Conservation (phyloP, 2,113 vertebrate species). For the Gallinago paraguaiae region DNA sequence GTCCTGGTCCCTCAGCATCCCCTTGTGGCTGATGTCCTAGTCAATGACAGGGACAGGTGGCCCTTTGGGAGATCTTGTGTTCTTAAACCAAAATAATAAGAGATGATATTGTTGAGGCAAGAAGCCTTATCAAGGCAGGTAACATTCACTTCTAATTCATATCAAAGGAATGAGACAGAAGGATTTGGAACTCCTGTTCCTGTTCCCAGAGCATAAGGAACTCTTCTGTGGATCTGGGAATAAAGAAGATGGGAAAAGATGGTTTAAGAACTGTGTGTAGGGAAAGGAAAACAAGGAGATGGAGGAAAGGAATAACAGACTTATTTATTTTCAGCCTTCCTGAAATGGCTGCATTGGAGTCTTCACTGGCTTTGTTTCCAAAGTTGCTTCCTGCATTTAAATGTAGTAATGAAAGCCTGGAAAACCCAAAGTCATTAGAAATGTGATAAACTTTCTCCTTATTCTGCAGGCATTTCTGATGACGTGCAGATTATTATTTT, state of each 20-base stretch:
- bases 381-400: not conserved
- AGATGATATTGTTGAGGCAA: not conserved
- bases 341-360: not conserved
- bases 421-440: not conserved
- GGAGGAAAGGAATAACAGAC: not conserved
- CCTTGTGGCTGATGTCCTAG: not conserved
- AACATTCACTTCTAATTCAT: accelerated
- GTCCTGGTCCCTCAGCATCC: not conserved
- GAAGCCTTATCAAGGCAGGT: not conserved
- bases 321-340: not conserved
- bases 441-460: not conserved
- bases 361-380: not conserved
- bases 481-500: not conserved
- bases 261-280: not conserved
- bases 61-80: not conserved
- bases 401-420: not conserved
- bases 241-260: not conserved
- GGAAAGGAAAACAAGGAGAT: not conserved
- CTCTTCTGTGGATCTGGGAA: not conserved
- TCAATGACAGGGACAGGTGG: not conserved
- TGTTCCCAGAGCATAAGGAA: not conserved
- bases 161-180: not conserved
- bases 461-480: not conserved
- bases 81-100: not conserved
- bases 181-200: not conserved